These are phyloP conservation scores for Zaprionus vittiger DNA, from an alignment of 1,140 invertebrate species.

Conservation along the genomic window DNA sequence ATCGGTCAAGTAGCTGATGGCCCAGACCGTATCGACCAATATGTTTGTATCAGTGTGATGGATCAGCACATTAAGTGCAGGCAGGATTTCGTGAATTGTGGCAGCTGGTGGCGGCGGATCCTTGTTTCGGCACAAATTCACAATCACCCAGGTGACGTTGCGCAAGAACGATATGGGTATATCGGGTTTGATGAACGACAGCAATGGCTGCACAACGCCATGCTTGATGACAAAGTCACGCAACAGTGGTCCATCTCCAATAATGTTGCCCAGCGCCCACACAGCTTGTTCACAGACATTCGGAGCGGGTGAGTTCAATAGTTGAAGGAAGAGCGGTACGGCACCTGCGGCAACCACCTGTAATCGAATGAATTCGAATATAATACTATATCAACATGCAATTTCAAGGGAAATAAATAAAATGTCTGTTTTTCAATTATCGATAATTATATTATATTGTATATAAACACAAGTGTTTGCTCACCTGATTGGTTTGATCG, in stretches of 20 bases:
- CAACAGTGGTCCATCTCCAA: slow-evolving; percentile 95
- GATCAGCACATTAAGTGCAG: slow-evolving; percentile 96
- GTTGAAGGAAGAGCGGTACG: slow-evolving; percentile 96
- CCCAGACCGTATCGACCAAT: slow-evolving; percentile 99
- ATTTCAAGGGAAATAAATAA: not conserved
- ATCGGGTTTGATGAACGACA: slow-evolving; percentile 96
- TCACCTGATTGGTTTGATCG: slow-evolving; percentile 92
- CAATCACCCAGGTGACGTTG: slow-evolving; percentile 99
- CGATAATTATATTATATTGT: not conserved
- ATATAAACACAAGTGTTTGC: not conserved
- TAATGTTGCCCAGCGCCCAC: slow-evolving; percentile 98
- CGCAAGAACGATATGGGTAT: slow-evolving; percentile 96
- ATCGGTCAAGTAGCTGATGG: slow-evolving; percentile 99
- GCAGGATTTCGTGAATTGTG: slow-evolving; percentile 96
- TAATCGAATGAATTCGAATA: not conserved
- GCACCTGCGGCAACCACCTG: slow-evolving; percentile 97
- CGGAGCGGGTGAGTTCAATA: slow-evolving; percentile 96
- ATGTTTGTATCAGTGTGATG: slow-evolving; percentile 98
- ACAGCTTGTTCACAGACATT: slow-evolving; percentile 99
- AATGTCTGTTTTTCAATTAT: not conserved
- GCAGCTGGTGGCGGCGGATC: slow-evolving; percentile 94
- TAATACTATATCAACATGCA: not conserved
- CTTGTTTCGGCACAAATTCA: slow-evolving; percentile 98
- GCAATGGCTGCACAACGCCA: slow-evolving; percentile 94
- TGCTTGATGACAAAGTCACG: slow-evolving; percentile 96